Evolutionary conservation across 2,888 invertebrate species (phyloP), one percentile per base, ranked within the genome.

Genomic region (Teinopalpus imperialis): DNA sequence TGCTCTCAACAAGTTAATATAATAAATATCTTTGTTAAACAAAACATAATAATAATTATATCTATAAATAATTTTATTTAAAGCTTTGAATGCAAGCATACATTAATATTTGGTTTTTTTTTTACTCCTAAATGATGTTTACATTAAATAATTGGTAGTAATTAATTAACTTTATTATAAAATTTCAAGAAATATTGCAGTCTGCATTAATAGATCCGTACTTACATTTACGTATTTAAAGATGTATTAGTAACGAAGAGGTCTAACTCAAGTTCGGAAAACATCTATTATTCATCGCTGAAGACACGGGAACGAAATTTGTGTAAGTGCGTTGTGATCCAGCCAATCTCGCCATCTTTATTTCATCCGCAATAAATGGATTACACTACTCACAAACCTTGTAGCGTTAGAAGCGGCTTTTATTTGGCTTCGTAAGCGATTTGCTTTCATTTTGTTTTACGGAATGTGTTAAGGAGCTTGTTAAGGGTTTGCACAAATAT

Each of bases 321-420:
- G 83, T 85, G 78, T 82, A 83, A 85, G 82, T 83, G 81, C 73
- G 81, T 81, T 82, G 81, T 81, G 83, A 83, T 82, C 80, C 78
- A 75, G 69, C 74, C 83, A 81, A 83, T 83, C 78, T 80, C 70
- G 66, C 69, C 73, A 81, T 82, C 76, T 81, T 85, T 85, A 83
- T 86, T 86, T 82, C 75, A 80, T 81, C 78, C 72, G 57, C 73
- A 69, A 79, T 86, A 86, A 85, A 81, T 80, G 81, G 81, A 85
- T 85, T 82, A 82, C 69, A 69, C 68, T 73, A 71, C 78, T 76
- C 69, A 67, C 69, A 69, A 74, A 74, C 66, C 72, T 73, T 73
- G 75, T 75, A 72, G 67, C 63, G 69, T 71, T 73, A 69, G 72
- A 63, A 63, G 57, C 60, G 64, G 67, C 46, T 71, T 74, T 74